Conservation (phyloP, 2,797 vertebrate genomes). For the Bucorvus abyssinicus region DNA sequence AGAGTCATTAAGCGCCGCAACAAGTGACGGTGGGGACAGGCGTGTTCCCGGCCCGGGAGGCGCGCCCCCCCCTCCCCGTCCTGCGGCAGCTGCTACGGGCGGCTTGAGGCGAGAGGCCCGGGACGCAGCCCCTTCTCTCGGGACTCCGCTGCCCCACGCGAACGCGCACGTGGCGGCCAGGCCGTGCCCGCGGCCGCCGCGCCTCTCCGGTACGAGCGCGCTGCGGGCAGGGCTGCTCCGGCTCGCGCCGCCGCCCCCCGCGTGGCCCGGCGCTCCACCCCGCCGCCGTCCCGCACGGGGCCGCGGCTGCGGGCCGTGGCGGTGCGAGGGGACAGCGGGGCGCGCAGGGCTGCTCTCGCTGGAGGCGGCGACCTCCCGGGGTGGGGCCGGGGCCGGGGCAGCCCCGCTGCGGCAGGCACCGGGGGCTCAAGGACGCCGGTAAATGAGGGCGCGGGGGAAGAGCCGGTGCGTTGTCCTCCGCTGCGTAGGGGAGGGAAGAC, state of each 20-base stretch:
- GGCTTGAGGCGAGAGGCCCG: neutral
- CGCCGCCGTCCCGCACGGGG: neutral
- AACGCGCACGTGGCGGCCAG: neutral
- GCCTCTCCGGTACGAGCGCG: accelerated
- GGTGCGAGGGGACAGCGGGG: neutral
- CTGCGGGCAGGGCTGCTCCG: neutral
- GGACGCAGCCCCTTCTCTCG: neutral
- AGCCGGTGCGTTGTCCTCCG: neutral
- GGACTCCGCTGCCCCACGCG: neutral
- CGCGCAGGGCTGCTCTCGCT: neutral
- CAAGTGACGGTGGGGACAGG: neutral
- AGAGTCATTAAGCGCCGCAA: neutral
- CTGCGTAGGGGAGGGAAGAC: neutral
- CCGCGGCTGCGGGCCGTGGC: no score
- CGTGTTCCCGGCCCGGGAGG: neutral
- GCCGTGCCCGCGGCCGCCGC: neutral
- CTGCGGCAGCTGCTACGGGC: neutral
- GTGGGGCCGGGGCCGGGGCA: neutral
- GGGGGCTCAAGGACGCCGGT: no score
- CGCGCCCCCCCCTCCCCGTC: no score
- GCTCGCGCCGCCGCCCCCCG: neutral
- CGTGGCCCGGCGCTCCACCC: neutral
- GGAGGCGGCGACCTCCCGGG: neutral
- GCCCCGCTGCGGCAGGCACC: neutral
- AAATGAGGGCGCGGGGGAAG: no score